Evolutionary conservation across 2,888 invertebrate genomes (phyloP).

Genomic region (Melieria picta): DNA sequence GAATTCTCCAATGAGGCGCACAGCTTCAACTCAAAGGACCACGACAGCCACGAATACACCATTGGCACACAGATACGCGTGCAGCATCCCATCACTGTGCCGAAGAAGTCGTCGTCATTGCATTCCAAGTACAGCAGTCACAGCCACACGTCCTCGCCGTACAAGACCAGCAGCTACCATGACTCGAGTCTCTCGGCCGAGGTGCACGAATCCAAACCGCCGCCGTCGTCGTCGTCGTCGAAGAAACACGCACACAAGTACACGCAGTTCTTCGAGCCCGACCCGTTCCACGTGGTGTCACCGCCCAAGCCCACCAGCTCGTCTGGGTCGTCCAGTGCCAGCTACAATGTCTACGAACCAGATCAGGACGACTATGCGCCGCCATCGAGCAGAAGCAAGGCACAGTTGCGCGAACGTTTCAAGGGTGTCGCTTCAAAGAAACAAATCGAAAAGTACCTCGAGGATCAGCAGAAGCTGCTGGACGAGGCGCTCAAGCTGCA

Average conservation of each 20-base stretch:
- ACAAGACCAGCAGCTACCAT: slow-evolving; percentile 39
- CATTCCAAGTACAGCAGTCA: slow-evolving; percentile 49
- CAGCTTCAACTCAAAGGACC: slow-evolving; percentile 42
- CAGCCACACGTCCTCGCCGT: slow-evolving; percentile 40
- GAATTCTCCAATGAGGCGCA: slow-evolving; percentile 56
- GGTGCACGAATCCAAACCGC: slow-evolving; percentile 36
- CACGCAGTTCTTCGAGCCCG: slow-evolving; percentile 52
- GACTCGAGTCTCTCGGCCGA: slow-evolving; percentile 50
- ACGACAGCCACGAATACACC: slow-evolving; percentile 59
- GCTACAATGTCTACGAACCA: slow-evolving; percentile 55
- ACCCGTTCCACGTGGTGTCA: slow-evolving; percentile 57
- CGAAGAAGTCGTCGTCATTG: slow-evolving; percentile 50
- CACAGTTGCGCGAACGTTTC: slow-evolving; percentile 50
- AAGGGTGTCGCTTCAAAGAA: slow-evolving; percentile 60
- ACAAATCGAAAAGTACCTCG: slow-evolving; percentile 57
- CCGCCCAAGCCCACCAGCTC: slow-evolving; percentile 51
- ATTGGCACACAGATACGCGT: slow-evolving; percentile 62
- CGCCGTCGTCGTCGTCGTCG: slow-evolving; percentile 25
- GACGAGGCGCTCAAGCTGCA: slow-evolving; percentile 59
- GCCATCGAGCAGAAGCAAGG: slow-evolving; percentile 41
- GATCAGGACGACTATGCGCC: slow-evolving; percentile 53
- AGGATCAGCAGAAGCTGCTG: slow-evolving; percentile 57
- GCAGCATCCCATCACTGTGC: slow-evolving; percentile 57
- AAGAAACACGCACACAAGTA: slow-evolving; percentile 51
- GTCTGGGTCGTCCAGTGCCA: slow-evolving; percentile 38